These are phyloP conservation scores for Biston stratarius DNA, from an alignment of 2,888 invertebrate species.

Conservation along the genomic window DNA sequence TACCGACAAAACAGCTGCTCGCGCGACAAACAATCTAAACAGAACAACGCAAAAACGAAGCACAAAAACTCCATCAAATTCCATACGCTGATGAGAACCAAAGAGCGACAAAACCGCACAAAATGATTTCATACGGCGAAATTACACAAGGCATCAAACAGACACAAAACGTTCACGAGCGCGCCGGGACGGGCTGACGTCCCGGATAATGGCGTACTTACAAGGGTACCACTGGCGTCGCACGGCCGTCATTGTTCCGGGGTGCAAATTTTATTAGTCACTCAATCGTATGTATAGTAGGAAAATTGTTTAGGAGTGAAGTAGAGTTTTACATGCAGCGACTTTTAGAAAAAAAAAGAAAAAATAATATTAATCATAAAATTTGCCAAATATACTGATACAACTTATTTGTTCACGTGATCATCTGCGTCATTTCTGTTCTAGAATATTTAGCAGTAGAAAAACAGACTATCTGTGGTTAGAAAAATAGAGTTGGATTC, in stretches of 20 bases:
- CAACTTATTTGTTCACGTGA: no score
- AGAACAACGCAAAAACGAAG: slow-evolving; percentile 15
- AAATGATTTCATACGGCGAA: slow-evolving; percentile 36
- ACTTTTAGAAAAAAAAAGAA: no score
- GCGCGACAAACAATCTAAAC: slow-evolving; percentile 13
- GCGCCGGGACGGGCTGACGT: background rate
- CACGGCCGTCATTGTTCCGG: background rate
- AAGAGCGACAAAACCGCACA: slow-evolving; percentile 18
- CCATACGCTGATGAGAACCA: slow-evolving; percentile 21
- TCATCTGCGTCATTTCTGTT: no score
- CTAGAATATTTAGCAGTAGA: no score
- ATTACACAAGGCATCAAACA: slow-evolving; percentile 48
- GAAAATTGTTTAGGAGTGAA: no score
- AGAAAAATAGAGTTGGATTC: no score
- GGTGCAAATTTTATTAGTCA: background rate
- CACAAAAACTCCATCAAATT: slow-evolving; percentile 18
- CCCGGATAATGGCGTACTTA: slow-evolving; percentile 4
- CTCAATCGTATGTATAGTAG: background rate
- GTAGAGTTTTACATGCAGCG: no score
- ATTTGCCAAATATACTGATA: no score
- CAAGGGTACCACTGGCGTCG: background rate
- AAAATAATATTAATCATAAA: no score
- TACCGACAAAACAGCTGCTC: slow-evolving; percentile 17
- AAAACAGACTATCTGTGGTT: no score
- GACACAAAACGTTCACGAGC: slow-evolving; percentile 42